Evolutionary conservation across 2,797 vertebrate species (phyloP).

Genomic region (Tinamus major): DNA sequence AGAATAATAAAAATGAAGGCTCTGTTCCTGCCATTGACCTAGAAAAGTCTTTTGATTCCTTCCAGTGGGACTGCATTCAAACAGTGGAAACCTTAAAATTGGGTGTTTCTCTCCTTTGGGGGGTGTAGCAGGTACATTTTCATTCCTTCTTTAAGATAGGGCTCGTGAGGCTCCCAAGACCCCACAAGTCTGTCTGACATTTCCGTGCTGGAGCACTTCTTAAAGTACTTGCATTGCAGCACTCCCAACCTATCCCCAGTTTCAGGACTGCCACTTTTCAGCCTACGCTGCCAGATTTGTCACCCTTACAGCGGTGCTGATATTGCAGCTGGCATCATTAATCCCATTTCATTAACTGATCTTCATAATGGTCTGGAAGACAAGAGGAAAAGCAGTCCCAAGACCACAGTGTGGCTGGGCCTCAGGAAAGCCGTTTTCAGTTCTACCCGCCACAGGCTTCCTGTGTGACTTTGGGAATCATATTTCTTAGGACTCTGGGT

Average conservation of each 20-base stretch:
- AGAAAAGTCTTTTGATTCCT: conserved; percentile 64
- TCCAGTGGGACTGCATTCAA: conserved; percentile 23
- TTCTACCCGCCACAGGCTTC: neutral
- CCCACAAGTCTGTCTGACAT: neutral
- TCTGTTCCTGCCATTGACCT: conserved; percentile 53
- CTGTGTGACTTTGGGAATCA: neutral
- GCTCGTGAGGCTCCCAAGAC: neutral
- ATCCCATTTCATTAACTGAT: conserved; percentile 64
- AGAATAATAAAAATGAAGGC: conserved; percentile 48
- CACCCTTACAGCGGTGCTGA: conserved; percentile 39
- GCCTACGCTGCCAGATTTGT: neutral
- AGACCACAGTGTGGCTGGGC: neutral
- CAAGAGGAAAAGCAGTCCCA: conserved; percentile 41
- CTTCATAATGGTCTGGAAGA: conserved; percentile 57
- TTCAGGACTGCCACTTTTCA: neutral
- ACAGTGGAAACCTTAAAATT: conserved; percentile 31
- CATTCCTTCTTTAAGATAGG: neutral
- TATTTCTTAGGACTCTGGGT: neutral
- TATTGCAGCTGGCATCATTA: conserved; percentile 63
- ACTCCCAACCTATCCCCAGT: neutral
- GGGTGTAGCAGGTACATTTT: neutral
- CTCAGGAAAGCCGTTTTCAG: conserved; percentile 22
- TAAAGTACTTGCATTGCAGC: neutral
- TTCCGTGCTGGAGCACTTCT: neutral
- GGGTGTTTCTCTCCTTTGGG: neutral